These are phyloP conservation scores for Brevipalpus yothersi DNA, from an alignment of 1,140 invertebrate genomes.

Conservation along the genomic window DNA sequence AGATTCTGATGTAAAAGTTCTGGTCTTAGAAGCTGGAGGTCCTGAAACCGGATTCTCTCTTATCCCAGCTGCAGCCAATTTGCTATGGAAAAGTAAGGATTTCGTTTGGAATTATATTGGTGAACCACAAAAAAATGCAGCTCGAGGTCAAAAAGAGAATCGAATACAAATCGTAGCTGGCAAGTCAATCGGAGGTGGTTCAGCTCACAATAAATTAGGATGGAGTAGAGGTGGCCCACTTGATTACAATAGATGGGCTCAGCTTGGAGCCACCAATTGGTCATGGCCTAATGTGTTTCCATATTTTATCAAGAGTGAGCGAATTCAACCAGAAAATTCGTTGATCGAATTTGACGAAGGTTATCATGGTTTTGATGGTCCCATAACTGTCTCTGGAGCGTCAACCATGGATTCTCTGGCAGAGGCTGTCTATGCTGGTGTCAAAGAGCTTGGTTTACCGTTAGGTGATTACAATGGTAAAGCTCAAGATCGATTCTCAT, in stretches of 20 bases:
- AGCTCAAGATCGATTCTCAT: background rate
- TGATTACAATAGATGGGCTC: constrained; percentile 73
- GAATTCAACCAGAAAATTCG: background rate
- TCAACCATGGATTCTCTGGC: background rate
- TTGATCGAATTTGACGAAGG: constrained; percentile 12
- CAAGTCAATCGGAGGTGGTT: constrained; percentile 36
- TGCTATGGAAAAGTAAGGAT: constrained; percentile 48
- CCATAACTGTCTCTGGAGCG: constrained; percentile 22
- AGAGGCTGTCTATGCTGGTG: constrained; percentile 36
- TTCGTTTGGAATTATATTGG: constrained; percentile 59
- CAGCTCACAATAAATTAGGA: constrained; percentile 77
- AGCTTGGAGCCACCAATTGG: constrained; percentile 66
- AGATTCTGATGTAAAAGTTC: constrained; percentile 24
- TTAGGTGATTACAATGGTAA: constrained; percentile 19
- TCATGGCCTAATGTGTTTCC: constrained; percentile 55
- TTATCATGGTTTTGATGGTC: constrained; percentile 8
- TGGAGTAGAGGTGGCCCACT: constrained; percentile 68
- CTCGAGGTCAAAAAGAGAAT: constrained; percentile 41
- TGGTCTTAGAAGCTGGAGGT: constrained; percentile 67
- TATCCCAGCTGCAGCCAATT: constrained; percentile 58
- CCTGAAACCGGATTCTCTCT: constrained; percentile 59
- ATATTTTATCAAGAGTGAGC: constrained; percentile 53
- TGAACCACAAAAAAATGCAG: constrained; percentile 56
- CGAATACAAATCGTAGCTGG: background rate
- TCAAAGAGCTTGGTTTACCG: constrained; percentile 37